A percentile compares a stretch with the other conserved stretches of the same genome.
phyloP scores from a whole-genome alignment of 2,113 vertebrate genomes.

The Coptodon bakossiorum region DNA sequence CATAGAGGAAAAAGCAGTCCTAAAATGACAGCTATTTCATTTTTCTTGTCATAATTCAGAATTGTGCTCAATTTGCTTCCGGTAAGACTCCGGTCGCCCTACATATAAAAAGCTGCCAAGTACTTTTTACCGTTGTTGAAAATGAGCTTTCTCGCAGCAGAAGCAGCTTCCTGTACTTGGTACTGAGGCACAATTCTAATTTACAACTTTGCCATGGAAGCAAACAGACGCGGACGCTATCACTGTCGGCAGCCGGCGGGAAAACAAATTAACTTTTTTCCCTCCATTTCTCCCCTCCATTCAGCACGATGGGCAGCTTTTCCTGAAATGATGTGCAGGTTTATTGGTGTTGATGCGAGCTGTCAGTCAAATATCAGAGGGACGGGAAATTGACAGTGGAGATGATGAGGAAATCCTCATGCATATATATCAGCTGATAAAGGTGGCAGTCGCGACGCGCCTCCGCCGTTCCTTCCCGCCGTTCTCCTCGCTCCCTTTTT shows the following conservation, averaged over 20 bases:
- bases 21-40: background rate
- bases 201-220: slow-evolving; percentile 50
- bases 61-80: slow-evolving; percentile 33
- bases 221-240: slow-evolving; percentile 53
- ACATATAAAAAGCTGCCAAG: slow-evolving; percentile 35
- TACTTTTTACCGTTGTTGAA: background rate
- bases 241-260: slow-evolving; percentile 42
- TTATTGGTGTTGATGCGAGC: slow-evolving; percentile 54
- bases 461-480: background rate
- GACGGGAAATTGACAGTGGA: slow-evolving; percentile 27
- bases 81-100: background rate
- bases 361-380: slow-evolving; percentile 62
- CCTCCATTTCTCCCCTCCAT: slow-evolving; percentile 5
- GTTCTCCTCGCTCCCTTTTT: background rate
- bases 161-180: slow-evolving; percentile 15
- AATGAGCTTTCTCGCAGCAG: slow-evolving; percentile 29
- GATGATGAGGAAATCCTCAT: slow-evolving; percentile 62
- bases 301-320: slow-evolving; percentile 35
- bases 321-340: slow-evolving; percentile 49
- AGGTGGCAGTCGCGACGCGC: slow-evolving; percentile 29
- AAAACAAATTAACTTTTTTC: slow-evolving; percentile 67
- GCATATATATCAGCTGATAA: slow-evolving; percentile 69
- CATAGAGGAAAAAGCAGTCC: background rate
- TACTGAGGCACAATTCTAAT: slow-evolving; percentile 51
- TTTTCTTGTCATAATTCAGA: slow-evolving; percentile 21